These are phyloP conservation scores for Drosophila murphyi DNA, from an alignment of 1,140 invertebrate species.

Conservation along the genomic window DNA sequence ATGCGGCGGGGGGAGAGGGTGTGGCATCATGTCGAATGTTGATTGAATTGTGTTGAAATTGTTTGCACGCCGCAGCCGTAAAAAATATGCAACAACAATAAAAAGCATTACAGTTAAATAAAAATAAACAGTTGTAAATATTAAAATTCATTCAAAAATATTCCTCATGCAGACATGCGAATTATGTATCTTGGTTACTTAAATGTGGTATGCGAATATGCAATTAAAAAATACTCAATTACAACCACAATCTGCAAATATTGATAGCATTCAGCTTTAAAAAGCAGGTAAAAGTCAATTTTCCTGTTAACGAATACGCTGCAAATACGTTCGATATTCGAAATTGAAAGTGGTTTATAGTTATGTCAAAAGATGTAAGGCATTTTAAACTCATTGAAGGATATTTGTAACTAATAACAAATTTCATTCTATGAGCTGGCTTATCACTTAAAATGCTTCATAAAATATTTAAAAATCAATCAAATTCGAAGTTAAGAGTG, in stretches of 20 bases:
- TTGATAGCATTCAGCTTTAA: constrained; percentile 1
- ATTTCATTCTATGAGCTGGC: no score
- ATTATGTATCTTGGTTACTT: constrained; percentile 76
- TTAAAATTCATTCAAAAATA: constrained; percentile 75
- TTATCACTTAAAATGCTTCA: no score
- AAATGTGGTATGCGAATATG: constrained; percentile 67
- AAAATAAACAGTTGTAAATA: constrained; percentile 54
- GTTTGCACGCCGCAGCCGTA: constrained; percentile 64
- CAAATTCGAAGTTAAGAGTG: no score
- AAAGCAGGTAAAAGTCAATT: neutral
- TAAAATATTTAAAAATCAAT: no score
- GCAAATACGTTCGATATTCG: neutral
- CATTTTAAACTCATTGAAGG: neutral
- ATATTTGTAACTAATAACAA: no score
- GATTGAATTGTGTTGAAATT: constrained; percentile 83
- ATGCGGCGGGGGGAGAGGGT: neutral
- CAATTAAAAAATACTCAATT: constrained; percentile 19
- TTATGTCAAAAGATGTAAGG: neutral
- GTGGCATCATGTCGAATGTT: constrained; percentile 70
- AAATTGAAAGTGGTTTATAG: neutral
- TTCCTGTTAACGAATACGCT: neutral
- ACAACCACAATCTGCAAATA: constrained; percentile 28
- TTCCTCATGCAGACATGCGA: constrained; percentile 57
- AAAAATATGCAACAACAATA: constrained; percentile 65
- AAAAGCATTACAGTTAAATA: constrained; percentile 31